Evolutionary conservation across 2,888 invertebrate species (phyloP).

Genomic region (Netelia fuscicornis): DNA sequence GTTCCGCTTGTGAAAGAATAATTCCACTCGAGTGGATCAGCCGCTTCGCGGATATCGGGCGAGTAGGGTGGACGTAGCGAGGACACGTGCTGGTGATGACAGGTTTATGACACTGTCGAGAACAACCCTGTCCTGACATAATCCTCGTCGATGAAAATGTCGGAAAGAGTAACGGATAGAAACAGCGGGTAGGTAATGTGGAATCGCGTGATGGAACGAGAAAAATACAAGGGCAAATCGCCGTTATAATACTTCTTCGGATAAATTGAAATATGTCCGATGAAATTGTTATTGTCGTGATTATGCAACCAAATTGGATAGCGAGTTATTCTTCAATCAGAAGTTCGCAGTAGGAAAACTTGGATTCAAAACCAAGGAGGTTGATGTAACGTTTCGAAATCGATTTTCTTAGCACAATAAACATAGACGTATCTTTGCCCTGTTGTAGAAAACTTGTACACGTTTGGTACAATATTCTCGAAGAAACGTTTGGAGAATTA

Average conservation of each 20-base stretch:
- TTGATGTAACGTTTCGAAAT: neutral
- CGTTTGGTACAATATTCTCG: too few relatives aligned
- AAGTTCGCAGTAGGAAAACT: too few relatives aligned
- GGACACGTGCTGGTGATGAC: constrained; percentile 66
- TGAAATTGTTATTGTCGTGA: neutral
- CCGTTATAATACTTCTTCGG: neutral
- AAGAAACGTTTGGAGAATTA: too few relatives aligned
- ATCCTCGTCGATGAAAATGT: constrained; percentile 44
- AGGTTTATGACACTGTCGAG: constrained; percentile 64
- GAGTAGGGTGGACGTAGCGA: neutral
- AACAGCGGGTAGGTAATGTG: constrained; percentile 18
- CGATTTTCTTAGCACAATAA: neutral
- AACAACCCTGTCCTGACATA: constrained; percentile 59
- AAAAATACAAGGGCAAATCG: neutral
- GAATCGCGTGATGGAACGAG: constrained; percentile 17
- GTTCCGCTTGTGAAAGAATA: neutral
- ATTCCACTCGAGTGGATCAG: constrained; percentile 53
- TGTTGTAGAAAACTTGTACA: too few relatives aligned
- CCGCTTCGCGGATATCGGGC: constrained; percentile 43
- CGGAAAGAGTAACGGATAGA: constrained; percentile 12
- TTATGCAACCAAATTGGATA: neutral
- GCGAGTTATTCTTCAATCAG: neutral
- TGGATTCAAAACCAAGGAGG: neutral
- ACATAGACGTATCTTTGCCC: too few relatives aligned
- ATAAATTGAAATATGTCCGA: constrained; percentile 12